phyloP scores from a whole-genome alignment of 2,113 vertebrate species.

The Caretta caretta region DNA sequence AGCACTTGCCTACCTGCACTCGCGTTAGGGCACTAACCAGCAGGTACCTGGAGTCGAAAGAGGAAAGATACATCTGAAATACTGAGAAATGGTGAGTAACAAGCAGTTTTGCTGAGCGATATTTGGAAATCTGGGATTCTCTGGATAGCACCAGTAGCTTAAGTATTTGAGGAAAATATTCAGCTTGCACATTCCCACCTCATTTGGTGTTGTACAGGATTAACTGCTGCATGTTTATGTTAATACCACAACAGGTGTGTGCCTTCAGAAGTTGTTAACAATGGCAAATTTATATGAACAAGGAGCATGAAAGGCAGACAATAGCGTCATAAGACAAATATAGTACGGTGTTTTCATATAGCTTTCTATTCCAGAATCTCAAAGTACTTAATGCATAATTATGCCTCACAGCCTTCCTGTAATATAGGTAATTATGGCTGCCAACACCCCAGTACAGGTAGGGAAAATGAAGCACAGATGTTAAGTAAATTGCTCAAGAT shows the following conservation, averaged over 20 bases:
- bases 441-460: rapidly evolving
- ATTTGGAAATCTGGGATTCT: not conserved
- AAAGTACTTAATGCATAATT: not conserved
- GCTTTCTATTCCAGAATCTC: not conserved
- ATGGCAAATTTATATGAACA: not conserved
- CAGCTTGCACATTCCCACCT: rapidly evolving
- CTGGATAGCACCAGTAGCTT: not conserved
- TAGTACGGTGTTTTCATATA: rapidly evolving
- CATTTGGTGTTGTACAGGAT: not conserved
- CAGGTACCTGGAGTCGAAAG: not conserved
- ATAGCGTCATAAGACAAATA: not conserved
- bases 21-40: not conserved
- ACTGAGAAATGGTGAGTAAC: not conserved
- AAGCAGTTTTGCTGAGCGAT: not conserved
- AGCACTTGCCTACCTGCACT: not conserved
- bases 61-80: not conserved
- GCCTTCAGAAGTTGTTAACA: not conserved
- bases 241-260: not conserved
- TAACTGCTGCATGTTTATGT: not conserved
- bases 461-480: not conserved
- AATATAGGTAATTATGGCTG: not conserved
- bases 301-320: not conserved
- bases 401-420: not conserved
- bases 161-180: not conserved
- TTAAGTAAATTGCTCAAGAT: rapidly evolving